A percentile compares a stretch with the other conserved stretches of the same genome.
Evolutionary conservation across 2,888 invertebrate species (phyloP).

Genomic region (Horisme vitalbata): DNA sequence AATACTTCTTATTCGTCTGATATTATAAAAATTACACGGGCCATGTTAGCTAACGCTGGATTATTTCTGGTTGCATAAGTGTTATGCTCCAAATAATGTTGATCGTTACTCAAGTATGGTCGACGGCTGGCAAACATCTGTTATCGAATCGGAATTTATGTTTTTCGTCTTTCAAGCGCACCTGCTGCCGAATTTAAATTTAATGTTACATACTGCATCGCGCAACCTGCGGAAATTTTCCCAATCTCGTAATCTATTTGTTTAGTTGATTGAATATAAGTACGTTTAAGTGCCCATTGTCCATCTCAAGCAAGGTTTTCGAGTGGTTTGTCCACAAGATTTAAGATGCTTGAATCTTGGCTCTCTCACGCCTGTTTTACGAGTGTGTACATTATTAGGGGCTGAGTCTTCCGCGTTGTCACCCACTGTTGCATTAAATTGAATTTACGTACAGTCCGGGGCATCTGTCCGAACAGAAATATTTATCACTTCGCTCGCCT

Average conservation of each 20-base stretch:
- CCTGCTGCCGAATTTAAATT: slow-evolving; percentile 68
- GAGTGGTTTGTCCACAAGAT: slow-evolving; percentile 67
- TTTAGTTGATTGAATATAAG: slow-evolving; percentile 59
- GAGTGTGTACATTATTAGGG: slow-evolving; percentile 37
- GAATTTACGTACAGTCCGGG: slow-evolving; percentile 49
- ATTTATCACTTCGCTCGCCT: slow-evolving; percentile 68
- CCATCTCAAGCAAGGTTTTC: slow-evolving; percentile 44
- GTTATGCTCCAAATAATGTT: slow-evolving; percentile 59
- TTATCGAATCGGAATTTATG: slow-evolving; percentile 75
- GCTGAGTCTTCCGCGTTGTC: slow-evolving; percentile 59
- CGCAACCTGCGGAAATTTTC: slow-evolving; percentile 43
- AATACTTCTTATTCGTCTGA: slow-evolving; percentile 42
- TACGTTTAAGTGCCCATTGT: slow-evolving; percentile 59
- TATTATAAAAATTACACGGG: slow-evolving; percentile 43
- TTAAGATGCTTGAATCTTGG: slow-evolving; percentile 53
- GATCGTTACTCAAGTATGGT: slow-evolving; percentile 60
- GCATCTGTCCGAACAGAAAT: slow-evolving; percentile 63
- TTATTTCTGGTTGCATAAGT: slow-evolving; percentile 64
- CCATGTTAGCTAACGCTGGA: slow-evolving; percentile 41
- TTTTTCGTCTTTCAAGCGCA: slow-evolving; percentile 73
- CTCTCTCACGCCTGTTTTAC: slow-evolving; percentile 61
- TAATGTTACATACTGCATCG: slow-evolving; percentile 44
- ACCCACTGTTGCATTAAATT: slow-evolving; percentile 50
- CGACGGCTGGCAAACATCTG: slow-evolving; percentile 72
- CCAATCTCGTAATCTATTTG: slow-evolving; percentile 56